Percentiles rank a stretch among this genome's conserved stretches.
Conservation (phyloP, 2,113 vertebrate species). For the Protomyctophum bolini region DNA sequence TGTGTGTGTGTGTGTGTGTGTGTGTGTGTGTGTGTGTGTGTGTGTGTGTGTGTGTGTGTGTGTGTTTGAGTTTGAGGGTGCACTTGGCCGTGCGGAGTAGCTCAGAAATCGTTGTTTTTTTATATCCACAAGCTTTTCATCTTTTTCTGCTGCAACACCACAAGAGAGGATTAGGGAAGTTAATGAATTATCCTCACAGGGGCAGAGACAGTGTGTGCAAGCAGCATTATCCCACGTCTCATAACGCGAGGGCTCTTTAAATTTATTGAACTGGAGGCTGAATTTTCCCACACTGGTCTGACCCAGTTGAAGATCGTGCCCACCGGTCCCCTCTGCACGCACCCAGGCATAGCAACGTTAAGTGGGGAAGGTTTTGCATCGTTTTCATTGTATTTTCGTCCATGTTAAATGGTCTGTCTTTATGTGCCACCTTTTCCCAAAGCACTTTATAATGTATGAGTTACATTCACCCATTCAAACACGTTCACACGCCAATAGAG, state of each 20-base stretch:
- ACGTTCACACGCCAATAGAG: too few species aligned
- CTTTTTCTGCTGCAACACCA: conserved; percentile 72
- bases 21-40: conserved; percentile 3
- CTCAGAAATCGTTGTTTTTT: conserved; percentile 74
- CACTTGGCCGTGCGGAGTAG: conserved; percentile 42
- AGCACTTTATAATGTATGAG: too few species aligned
- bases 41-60: too few species aligned
- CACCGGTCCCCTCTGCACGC: conserved; percentile 46
- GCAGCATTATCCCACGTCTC: conserved; percentile 76
- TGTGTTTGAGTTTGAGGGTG: too few species aligned
- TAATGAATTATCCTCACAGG: conserved; percentile 78
- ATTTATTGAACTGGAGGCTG: conserved; percentile 72
- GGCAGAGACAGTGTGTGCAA: conserved; percentile 70
- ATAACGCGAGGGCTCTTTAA: conserved; percentile 72
- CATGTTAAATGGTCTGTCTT: too few species aligned
- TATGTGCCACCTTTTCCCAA: too few species aligned
- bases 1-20: too few species aligned
- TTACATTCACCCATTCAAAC: too few species aligned
- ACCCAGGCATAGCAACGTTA: conserved; percentile 58
- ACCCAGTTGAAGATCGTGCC: conserved; percentile 59
- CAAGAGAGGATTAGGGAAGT: conserved; percentile 77
- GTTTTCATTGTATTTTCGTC: too few species aligned
- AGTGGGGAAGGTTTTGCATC: neutral
- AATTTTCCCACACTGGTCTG: conserved; percentile 76
- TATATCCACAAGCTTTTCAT: conserved; percentile 79